Base-by-base conservation (phyloP, 1,140 invertebrate species). In the Stenopsyche tienmushanensis region DNA sequence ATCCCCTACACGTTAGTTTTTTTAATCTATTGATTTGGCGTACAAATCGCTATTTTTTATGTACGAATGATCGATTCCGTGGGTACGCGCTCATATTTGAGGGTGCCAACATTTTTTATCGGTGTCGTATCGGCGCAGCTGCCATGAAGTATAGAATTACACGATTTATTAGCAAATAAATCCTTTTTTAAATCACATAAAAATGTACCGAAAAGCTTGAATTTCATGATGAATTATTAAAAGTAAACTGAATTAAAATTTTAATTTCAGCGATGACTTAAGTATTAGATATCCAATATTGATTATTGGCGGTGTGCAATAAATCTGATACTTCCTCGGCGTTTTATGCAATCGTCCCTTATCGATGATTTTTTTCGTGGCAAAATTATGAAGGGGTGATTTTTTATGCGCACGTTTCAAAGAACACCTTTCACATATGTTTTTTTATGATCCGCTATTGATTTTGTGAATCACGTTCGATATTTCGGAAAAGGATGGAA, bases 1-100 rank as follows among this genome's bases (percentile, higher is more conserved):
- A 5, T 47, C 5, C 18, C 10, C 18, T 15, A 20, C 44, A 15
- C 18, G 17, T 8, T 47, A 5, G 44, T 47, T 57, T 57, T 15
- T 41, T 57, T 20, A 41, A 25, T 39, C 18, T 23, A 24, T 18
- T 42, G 57, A 60, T 47, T 60, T 20, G 57, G 21, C 57, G 41
- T 47, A 60, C 57, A 60, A 60, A 60, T 60, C 57, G 57, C 47
- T 44, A 15, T n/a, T 41, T 23, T 23, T 60, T 60, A 41, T n/a
- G n/a, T 21, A n/a, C 24, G 7, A 20, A 34, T 23, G 41, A 42
- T 60, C 23, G 42, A 60, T 60, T 60, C 41, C 23, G n/a, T 49
- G 23, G 50, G 15, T 57, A n/a, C n/a, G n/a, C n/a, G n/a, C n/a
- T 45, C 23, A 58, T 39, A 18, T 60, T 47, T 47, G 3, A 5